Base-by-base conservation (phyloP, 2,113 vertebrate genomes). In the Marmota flaviventris region DNA sequence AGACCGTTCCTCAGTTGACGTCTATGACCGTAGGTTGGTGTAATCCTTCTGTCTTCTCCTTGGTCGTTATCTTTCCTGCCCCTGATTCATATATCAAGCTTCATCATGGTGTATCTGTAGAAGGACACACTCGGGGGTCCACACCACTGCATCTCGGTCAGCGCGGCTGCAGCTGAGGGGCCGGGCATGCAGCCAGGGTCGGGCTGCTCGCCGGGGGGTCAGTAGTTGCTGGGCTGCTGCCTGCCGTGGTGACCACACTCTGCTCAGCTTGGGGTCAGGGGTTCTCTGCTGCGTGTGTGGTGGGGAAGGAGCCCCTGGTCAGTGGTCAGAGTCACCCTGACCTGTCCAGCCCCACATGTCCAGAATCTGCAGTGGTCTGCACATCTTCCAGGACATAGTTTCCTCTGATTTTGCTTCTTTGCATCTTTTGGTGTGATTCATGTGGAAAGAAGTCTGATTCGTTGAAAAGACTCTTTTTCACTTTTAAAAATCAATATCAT, bases 111-210 rank as follows among this genome's bases (percentile, higher is more conserved):
- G 29, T 10, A 1, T 14, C 20, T 29, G n/a, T 6, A 20, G 58
- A 27, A 3, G 25, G 56, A n/a, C 4, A 25, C 77, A n/a, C 34
- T 5, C 16, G 5, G 56, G 56, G 56, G 18, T 58, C 17, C 56
- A 20, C 25, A 5, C 24, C 69, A 24, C 34, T 14, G 13, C 11
- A 3, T 2, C 20, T 27, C 2, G 42, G 73, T 16, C 11, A 20
- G 24, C 7, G 3, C 3, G 9, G 25, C 76, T 25, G 65, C 17
- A 18, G 7, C 2, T 22, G 17, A 45, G 24, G 65, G 37, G 17
- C 7, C 4, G 34, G 48, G 85, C 25, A 0, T 0, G 24, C 3
- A 0, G 2, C 42, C 29, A 0, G n/a, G 14, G n/a, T 11, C 11
- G 12, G 20, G 0, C 0, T 3, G 4, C 17, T 24, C 2, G 13